These are phyloP conservation scores for Melopsittacus undulatus DNA, from an alignment of 2,797 vertebrate species.

Conservation along the genomic window DNA sequence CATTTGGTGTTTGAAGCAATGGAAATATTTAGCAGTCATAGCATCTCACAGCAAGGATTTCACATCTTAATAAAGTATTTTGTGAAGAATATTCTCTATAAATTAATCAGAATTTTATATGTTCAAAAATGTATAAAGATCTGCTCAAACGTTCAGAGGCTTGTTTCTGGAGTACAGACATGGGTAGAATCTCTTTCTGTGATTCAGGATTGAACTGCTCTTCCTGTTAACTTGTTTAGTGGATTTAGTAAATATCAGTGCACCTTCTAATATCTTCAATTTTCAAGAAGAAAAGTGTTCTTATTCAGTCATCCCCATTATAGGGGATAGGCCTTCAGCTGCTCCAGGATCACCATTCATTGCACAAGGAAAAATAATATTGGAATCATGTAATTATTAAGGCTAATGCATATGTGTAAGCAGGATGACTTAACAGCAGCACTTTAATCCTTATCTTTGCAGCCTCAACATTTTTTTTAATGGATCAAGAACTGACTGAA, in stretches of 20 bases:
- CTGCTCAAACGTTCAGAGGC: background rate
- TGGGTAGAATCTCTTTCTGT: background rate
- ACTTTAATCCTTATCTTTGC: background rate
- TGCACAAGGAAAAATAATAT: background rate
- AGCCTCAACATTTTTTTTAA: background rate
- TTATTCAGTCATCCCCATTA: background rate
- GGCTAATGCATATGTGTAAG: background rate
- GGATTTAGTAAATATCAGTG: background rate
- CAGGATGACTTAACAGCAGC: background rate
- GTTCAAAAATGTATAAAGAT: background rate
- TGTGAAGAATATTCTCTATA: background rate
- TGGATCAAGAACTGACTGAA: background rate
- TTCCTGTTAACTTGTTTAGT: background rate
- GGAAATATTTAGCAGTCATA: conserved; percentile 3
- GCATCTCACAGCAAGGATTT: conserved; percentile 11
- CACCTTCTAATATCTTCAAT: background rate
- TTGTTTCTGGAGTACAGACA: background rate
- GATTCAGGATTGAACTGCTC: background rate
- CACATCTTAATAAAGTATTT: conserved; percentile 11
- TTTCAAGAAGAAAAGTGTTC: background rate
- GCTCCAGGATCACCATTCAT: background rate
- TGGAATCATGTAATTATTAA: background rate
- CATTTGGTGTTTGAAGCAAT: background rate
- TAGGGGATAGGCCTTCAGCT: background rate
- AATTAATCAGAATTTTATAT: background rate